Conservation (phyloP, 1,140 invertebrate genomes). For the Ceratina australensis region DNA sequence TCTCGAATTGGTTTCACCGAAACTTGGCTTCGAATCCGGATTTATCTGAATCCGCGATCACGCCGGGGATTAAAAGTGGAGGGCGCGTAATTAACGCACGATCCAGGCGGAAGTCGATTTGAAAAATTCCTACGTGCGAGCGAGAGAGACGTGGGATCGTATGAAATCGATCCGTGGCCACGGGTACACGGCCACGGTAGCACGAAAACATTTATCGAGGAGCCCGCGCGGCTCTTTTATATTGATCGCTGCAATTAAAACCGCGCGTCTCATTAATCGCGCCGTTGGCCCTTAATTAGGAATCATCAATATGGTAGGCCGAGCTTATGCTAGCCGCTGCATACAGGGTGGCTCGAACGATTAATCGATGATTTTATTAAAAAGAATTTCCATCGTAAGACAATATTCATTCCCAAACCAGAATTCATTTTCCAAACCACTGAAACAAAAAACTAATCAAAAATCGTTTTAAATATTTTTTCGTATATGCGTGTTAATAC, state of each 20-base stretch:
- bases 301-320: conserved; percentile 73
- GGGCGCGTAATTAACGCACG: conserved; percentile 48
- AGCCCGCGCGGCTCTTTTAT: conserved; percentile 49
- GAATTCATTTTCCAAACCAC: no score
- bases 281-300: conserved; percentile 74
- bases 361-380: no score
- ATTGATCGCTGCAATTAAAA: conserved; percentile 78
- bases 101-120: conserved; percentile 57
- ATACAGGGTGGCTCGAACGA: conserved; percentile 16
- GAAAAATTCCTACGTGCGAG: conserved; percentile 36
- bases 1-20: neutral
- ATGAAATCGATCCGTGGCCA: conserved; percentile 20
- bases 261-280: conserved; percentile 76
- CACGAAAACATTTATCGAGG: conserved; percentile 75
- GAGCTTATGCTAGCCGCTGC: conserved; percentile 46
- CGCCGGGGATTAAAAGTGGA: conserved; percentile 16
- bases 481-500: no score
- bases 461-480: no score
- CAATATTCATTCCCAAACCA: no score
- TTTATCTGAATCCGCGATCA: conserved; percentile 14
- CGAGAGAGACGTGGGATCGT: neutral
- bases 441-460: no score
- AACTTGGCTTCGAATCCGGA: neutral
- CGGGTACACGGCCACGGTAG: conserved; percentile 68
- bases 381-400: no score